phyloP scores from a whole-genome alignment of 2,113 vertebrate genomes.

The Salminus brasiliensis region DNA sequence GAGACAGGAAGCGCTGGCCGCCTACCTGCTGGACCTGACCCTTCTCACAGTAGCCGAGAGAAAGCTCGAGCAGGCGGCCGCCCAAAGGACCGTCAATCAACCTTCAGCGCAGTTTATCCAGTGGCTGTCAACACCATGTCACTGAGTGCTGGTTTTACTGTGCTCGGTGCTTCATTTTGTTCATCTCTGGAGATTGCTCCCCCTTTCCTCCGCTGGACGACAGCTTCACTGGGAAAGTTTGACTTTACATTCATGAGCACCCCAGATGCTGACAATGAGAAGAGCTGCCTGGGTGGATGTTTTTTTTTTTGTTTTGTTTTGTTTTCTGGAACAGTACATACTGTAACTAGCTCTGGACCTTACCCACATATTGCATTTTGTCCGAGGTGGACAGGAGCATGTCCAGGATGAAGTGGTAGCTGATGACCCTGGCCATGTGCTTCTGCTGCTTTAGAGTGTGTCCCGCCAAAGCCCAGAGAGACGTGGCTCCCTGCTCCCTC shows the following conservation, averaged over 20 bases:
- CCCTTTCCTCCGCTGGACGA: constrained; percentile 11
- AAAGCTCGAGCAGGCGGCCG: background rate
- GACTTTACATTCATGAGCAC: constrained; percentile 30
- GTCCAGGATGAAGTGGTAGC: constrained; percentile 78
- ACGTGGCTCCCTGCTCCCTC: constrained; percentile 76
- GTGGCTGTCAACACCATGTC: constrained; percentile 41
- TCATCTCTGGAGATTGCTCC: constrained; percentile 11
- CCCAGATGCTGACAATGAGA: constrained; percentile 23
- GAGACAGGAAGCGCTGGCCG: constrained; percentile 42
- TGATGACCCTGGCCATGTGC: constrained; percentile 76
- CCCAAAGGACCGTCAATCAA: constrained; percentile 42
- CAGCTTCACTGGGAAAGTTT: constrained; percentile 42
- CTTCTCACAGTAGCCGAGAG: constrained; percentile 37
- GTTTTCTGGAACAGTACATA: constrained; percentile 26
- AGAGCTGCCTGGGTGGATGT: background rate
- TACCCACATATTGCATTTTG: constrained; percentile 82
- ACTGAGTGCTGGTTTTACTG: constrained; percentile 35
- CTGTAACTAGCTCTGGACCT: constrained; percentile 46
- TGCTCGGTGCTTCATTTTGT: constrained; percentile 37
- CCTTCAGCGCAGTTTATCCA: constrained; percentile 26
- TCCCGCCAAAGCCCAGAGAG: constrained; percentile 79
- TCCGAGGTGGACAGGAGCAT: constrained; percentile 79
- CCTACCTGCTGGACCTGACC: constrained; percentile 33
- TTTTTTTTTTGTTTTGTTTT: background rate
- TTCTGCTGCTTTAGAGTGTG: constrained; percentile 77